Base-by-base conservation (phyloP, 2,113 vertebrate species). In the Anguilla japonica region DNA sequence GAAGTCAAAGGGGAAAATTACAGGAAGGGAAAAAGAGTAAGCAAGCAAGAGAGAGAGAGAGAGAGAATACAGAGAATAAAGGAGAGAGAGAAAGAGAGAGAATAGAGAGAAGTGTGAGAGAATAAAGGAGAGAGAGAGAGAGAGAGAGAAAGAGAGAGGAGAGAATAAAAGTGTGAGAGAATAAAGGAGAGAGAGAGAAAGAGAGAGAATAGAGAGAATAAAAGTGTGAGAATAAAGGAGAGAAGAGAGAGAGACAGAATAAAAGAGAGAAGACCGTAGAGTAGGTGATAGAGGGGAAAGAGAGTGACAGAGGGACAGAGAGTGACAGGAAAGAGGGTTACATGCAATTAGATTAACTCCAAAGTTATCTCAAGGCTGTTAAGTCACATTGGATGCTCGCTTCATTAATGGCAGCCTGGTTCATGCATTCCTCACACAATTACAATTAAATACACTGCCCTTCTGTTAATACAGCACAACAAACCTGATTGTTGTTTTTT, bases 321-420 rank as follows among this genome's bases (percentile, higher is more conserved):
- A 92, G 91, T 93, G 53, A 96, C 90, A 96, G 92, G 93, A 94
- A 94, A 91, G 89, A 93, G 93, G 95, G 95, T 96, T 94, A 98
- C 98, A 98, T 99, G 98, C 98, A 94, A 97, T 98, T 99, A 98
- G 94, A 94, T 95, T 95, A 94, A 94, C 90, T 93, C 94, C 93
- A 94, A 34, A 89, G 93, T 96, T 60, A 88, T 79, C 88, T 88
- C 90, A 95, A 93, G 93, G 92, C 89, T 89, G 92, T 94, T 93
- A 92, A 86, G 85, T 93, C 90, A 93, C 88, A 91, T 89, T 89
- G 88, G 85, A 75, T 34, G 60, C 60, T 81, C 82, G 92, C 86
- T 91, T 91, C 89, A 91, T 88, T 87, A 89, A 92, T 53, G 88
- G 86, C 85, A 83, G 90, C 83, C 41, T 57, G 60, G 84, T 91